Base-by-base conservation (phyloP, 2,113 vertebrate species). In the Prionailurus bengalensis region DNA sequence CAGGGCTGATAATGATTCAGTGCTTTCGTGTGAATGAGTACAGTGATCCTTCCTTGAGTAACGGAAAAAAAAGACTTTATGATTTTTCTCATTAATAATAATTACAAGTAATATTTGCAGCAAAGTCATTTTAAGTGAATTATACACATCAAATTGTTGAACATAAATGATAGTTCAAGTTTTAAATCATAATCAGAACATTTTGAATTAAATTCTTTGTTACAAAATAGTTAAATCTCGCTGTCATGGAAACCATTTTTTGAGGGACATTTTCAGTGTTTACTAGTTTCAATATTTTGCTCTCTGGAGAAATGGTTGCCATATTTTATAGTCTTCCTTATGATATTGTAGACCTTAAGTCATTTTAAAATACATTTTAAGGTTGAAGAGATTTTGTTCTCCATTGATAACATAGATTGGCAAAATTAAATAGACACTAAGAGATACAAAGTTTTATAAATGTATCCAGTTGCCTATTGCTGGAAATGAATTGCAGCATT, bases 101-200 rank as follows among this genome's bases (percentile, higher is more conserved):
- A 33, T 81, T 82, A 92, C 29, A 82, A 70, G 21, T 12, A 83
- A 63, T 42, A 84, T 70, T 95, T 68, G 51, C 27, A 70, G 21
- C 53, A 53, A 45, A 70, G 83, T 42, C 42, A 87, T 70, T 90
- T 42, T 82, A 82, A 42, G 42, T 39, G 66, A 90, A 65, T 91
- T 55, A 70, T 51, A 55, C 9, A 82, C 86, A 70, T 87, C 36
- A 65, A 81, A 90, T 76, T 87, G 61, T 78, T 78, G 33, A 70
- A 65, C 31, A 31, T 36, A n/a, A 68, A 65, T 78, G 74, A 63
- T 42, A 82, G 42, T 14, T 93, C 7, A 93, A 31, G 16, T 55
- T 96, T 95, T 93, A 87, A 90, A 66, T 74, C 3, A 82, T 71
- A 66, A 82, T 87, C 48, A 96, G 90, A 91, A 63, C 66, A 10